Percentiles rank a stretch among this genome's conserved stretches.
These are phyloP conservation scores for Lutraria rhynchaena DNA, from an alignment of 1,140 invertebrate species.

Conservation along the genomic window DNA sequence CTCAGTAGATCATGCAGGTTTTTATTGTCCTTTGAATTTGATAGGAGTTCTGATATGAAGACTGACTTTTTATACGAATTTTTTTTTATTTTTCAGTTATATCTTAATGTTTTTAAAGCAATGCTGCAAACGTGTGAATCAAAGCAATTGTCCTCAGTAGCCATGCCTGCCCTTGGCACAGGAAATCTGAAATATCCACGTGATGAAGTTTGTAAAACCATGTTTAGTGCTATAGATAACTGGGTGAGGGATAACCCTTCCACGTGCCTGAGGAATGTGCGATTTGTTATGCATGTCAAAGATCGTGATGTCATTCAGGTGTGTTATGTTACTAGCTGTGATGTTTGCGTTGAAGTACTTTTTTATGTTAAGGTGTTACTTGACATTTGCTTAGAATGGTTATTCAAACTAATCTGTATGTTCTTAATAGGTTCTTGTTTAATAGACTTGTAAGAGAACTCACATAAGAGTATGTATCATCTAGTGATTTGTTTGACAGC, in stretches of 20 bases:
- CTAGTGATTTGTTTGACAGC: too few species aligned
- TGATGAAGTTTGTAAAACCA: neutral
- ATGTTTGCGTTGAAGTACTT: too few species aligned
- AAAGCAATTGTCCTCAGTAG: constrained; percentile 13
- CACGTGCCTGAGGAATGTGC: neutral
- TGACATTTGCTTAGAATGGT: too few species aligned
- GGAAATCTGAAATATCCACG: constrained; percentile 44
- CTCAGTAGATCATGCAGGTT: too few species aligned
- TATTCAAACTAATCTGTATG: too few species aligned
- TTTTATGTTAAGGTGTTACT: too few species aligned
- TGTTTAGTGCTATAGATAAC: constrained; percentile 25
- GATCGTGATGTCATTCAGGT: constrained; percentile 39
- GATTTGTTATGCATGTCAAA: constrained; percentile 38
- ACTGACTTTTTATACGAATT: neutral
- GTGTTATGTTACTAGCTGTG: too few species aligned
- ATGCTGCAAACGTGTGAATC: neutral
- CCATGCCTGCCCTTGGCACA: constrained; percentile 46
- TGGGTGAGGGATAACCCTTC: neutral
- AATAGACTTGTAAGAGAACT: too few species aligned
- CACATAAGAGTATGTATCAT: too few species aligned
- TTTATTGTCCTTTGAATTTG: too few species aligned
- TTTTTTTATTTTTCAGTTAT: constrained; percentile 26
- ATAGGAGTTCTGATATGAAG: neutral
- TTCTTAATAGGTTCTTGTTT: too few species aligned
- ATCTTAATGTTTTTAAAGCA: neutral